Conservation (phyloP, 1,140 invertebrate species). For the Drosophila arawakana region DNA sequence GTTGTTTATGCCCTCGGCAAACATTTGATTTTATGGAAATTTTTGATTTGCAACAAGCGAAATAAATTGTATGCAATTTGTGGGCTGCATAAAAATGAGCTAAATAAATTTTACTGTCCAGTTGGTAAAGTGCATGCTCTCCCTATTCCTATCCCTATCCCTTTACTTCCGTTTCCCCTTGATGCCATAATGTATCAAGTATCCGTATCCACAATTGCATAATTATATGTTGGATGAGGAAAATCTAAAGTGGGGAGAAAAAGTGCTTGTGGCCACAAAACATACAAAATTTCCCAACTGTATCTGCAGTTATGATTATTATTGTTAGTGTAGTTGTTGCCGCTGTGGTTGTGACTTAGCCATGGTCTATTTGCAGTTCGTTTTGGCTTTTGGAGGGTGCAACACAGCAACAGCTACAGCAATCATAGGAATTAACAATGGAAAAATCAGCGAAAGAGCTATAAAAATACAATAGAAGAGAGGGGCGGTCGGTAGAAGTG, state of each 20-base stretch:
- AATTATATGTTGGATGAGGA: constrained; percentile 55
- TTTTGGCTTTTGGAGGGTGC: constrained; percentile 48
- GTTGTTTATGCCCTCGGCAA: constrained; percentile 35
- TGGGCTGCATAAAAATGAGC: constrained; percentile 74
- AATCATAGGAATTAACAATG: constrained; percentile 74
- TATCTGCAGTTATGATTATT: constrained; percentile 16
- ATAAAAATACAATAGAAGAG: constrained; percentile 66
- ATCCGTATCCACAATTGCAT: constrained; percentile 56
- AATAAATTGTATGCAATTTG: constrained; percentile 81
- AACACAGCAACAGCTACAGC: constrained; percentile 34
- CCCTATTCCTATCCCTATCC: not conserved
- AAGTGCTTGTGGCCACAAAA: constrained; percentile 60
- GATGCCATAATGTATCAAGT: constrained; percentile 15
- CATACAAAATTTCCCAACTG: not conserved
- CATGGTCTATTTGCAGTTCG: constrained; percentile 55
- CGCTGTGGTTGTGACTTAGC: constrained; percentile 18
- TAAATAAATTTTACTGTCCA: constrained; percentile 51
- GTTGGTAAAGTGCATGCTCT: constrained; percentile 8
- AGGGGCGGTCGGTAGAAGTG: not conserved
- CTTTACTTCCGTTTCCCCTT: not conserved
- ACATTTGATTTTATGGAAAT: constrained; percentile 79
- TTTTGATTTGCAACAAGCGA: constrained; percentile 81
- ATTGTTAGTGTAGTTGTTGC: constrained; percentile 4
- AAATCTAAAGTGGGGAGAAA: not conserved
- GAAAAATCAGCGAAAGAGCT: constrained; percentile 66